Base-by-base conservation (phyloP, 2,113 vertebrate genomes). In the Chinchilla lanigera region DNA sequence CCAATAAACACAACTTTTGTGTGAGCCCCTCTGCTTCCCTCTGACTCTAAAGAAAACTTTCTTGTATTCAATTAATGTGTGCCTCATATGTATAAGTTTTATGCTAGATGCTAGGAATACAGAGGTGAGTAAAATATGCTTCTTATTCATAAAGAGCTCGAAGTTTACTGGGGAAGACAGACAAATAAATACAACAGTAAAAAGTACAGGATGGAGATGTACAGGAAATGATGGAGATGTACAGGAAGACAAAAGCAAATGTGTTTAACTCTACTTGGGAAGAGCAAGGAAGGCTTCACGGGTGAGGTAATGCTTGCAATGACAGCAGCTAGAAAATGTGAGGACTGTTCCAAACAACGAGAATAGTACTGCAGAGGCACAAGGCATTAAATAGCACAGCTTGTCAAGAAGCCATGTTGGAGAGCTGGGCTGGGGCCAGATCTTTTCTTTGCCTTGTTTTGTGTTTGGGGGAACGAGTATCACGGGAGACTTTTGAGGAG, bases 401-500 rank as follows among this genome's bases (percentile, higher is more conserved):
- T 65, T 69, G 47, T 90, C 47, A 67, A 41, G 67, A 83, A 90
- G 81, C 60, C 19, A 5, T 5, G 24, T 73, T 91, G 44, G 19
- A 93, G 52, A 81, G 54, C 28, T 86, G 81, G 67, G 16, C 50
- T 65, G 54, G 11, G 20, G 90, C 93, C 93, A 93, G 75, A n/a
- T 69, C 54, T 81, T 73, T 61, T 26, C 30, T 77, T 77, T 89
- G 73, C 28, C 38, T 63, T 65, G 65, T 35, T 93, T 92, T 93
- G 11, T 80, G 52, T 77, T 63, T 2, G 1, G 95, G 44, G 75
- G 82, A 89, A 44, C 93, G 35, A 96, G 63, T 93, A 85, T 92
- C n/a, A 75, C 54, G 80, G 69, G 75, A 78, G 61, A 89, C 93
- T 78, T 96, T 93, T 77, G 89, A 94, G 93, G 44, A 38, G 44